phyloP scores from a whole-genome alignment of 64 coral and sea anemone genomes.

The Porites lutea region DNA sequence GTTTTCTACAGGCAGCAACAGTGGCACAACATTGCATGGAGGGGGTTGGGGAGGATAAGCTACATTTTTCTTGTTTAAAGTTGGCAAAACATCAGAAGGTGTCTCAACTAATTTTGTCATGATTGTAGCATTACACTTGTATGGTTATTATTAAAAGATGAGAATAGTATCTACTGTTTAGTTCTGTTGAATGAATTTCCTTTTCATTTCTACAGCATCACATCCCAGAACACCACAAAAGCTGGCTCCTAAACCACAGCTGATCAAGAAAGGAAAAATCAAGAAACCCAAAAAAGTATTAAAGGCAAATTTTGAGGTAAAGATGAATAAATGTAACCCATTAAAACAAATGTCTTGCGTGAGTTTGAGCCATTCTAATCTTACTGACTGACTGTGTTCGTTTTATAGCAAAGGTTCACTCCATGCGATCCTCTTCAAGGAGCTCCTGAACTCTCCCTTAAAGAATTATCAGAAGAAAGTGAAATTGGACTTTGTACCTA shows the following conservation, averaged over 20 bases:
- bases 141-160: not conserved
- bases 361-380: not conserved
- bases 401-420: conserved; percentile 74
- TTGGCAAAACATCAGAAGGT: too few species aligned
- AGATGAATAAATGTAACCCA: not conserved
- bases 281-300: conserved; percentile 80
- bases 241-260: conserved; percentile 80
- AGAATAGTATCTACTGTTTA: not conserved
- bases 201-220: conserved; percentile 50
- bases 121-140: too few species aligned
- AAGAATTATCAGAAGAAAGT: conserved; percentile 94
- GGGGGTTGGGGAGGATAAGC: too few species aligned
- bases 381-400: not conserved
- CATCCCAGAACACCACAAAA: conserved; percentile 88
- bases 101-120: too few species aligned
- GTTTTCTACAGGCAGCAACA: too few species aligned
- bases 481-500: conserved; percentile 95
- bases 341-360: too few species aligned
- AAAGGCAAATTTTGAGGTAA: conserved; percentile 96
- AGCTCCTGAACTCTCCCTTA: conserved; percentile 67
- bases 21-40: too few species aligned
- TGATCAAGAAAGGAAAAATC: conserved; percentile 89
- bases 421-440: conserved; percentile 45
- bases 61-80: too few species aligned
- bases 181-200: not conserved